Evolutionary conservation across 2,113 vertebrate genomes (phyloP).

Genomic region (Craseonycteris thonglongyai): DNA sequence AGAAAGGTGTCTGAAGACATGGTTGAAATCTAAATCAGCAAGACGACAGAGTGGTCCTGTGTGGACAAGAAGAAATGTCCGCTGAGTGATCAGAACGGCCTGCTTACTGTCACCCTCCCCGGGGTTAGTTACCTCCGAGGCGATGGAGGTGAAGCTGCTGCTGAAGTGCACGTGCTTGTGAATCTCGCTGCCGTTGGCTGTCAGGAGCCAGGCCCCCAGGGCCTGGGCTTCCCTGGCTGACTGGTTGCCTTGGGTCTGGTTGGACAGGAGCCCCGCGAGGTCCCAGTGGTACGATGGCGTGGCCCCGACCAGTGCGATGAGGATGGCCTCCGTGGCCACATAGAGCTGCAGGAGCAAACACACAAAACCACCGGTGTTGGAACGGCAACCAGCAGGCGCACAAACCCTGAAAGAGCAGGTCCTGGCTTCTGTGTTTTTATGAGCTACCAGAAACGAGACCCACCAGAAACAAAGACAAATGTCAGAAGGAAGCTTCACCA

Average conservation of each 20-base stretch:
- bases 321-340: constrained; percentile 82
- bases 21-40: neutral
- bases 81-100: accelerated
- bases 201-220: constrained; percentile 80
- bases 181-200: constrained; percentile 77
- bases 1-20: neutral
- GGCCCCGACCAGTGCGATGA: constrained; percentile 80
- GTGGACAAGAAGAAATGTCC: accelerated
- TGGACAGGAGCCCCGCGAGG: constrained; percentile 71
- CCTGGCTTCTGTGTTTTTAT: neutral
- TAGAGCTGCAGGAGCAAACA: constrained; percentile 78
- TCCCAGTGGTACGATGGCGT: constrained; percentile 82
- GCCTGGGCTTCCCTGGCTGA: constrained; percentile 49
- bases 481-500: neutral
- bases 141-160: constrained; percentile 82
- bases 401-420: neutral
- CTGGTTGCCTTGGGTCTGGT: constrained; percentile 74
- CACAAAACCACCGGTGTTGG: neutral
- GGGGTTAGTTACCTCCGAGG: constrained; percentile 80
- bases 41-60: neutral
- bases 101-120: accelerated
- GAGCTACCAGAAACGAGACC: neutral
- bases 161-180: constrained; percentile 77
- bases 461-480: neutral
- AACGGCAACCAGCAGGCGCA: neutral